Base-by-base conservation (phyloP, 30 jellyfish, hydroid and myxozoan genomes). In the Aurelia aurita complex sp. Pacific region DNA sequence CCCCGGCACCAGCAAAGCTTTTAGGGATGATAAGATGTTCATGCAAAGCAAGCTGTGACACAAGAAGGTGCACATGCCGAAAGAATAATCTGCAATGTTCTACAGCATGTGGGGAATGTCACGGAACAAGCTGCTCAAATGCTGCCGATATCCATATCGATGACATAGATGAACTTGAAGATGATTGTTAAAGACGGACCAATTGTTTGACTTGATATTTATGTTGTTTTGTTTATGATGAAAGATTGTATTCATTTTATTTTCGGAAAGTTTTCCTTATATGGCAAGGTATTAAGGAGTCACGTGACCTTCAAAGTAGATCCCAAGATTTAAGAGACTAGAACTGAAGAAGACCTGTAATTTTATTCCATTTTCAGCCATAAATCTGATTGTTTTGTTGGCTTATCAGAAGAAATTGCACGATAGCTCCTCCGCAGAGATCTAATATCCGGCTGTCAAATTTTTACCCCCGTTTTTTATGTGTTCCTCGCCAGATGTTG, bases 31-130 rank as follows among this genome's bases (percentile, higher is more conserved):
- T 83, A 29, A 50, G 63, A 51, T 83, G 86, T 72, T 29, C 67
- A 59, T 83, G 92, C 87, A 83, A 68, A 59, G 73, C 92, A 63
- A 72, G 53, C 32, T 71, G 87, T 42, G 55, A 46, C 29, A 83
- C 79, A 32, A 55, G 70, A 70, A 68, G 86, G 68, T 83, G 86
- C 43, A 69, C 50, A 1, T 72, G 92, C 36, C 60, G 86, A 72
- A 83, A 83, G 79, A 54, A 83, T 55, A 54, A 35, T 32, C 43
- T 83, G 29, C 66, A 52, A 10, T 83, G 92, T 38, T 83, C 88
- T 51, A 64, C 81, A 51, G 88, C 88, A 78, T 60, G 88, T 63
- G 64, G 79, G 35, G 79, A 64, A 40, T 78, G 88, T 66, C 88
- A 78, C 11, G 88, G 88, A 59, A 29, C 74, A 75, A 64, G 79